Evolutionary conservation across 2,113 vertebrate species (phyloP), one percentile per base, ranked within the genome.

Genomic region (Cyprinodon variegatus): DNA sequence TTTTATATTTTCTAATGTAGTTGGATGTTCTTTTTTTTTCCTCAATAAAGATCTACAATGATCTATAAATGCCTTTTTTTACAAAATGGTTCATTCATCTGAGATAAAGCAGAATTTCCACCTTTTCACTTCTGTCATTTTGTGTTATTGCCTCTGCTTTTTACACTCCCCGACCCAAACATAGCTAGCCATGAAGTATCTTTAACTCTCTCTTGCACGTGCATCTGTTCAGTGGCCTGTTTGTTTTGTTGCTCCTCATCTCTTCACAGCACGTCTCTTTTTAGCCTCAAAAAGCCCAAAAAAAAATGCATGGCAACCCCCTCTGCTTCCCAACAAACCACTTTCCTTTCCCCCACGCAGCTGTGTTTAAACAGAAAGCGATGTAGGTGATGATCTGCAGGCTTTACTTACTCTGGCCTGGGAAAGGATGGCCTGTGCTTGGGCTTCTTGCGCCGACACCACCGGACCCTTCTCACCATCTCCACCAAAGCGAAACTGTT

Each of bases 351-450:
- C 76, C 43, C 74, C 36, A 68, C 72, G 78, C 82, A 84, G 81
- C 83, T 78, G 83, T 84, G 84, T 74, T 76, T 48, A n/a, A 37
- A 53, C 48, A 65, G 78, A 40, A 57, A 20, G 5, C 64, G 37
- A 43, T 0, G 65, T 61, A 50, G 50, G 67, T 11, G 39, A 78
- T 46, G 61, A 65, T 41, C 65, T 62, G 60, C 68, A 57, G 20
- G 20, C 46, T 79, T n/a, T 63, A 90, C 97, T 96, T 84, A 99
- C 98, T 94, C 98, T 94, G 76, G 98, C 98, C 85, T 99, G 98
- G 77, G 97, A 97, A 45, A 99, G 97, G 84, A 99, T 99, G 2
- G 97, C 98, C 89, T 99, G 98, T 5, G 97, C 98, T 86, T 99
- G 98, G 61, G 97, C 97, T 89, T 99, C 97, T 79, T 99, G 97